Evolutionary conservation across 1,140 invertebrate species (phyloP), one percentile per base, ranked within the genome.

Genomic region (Teleopsis dalmanni): DNA sequence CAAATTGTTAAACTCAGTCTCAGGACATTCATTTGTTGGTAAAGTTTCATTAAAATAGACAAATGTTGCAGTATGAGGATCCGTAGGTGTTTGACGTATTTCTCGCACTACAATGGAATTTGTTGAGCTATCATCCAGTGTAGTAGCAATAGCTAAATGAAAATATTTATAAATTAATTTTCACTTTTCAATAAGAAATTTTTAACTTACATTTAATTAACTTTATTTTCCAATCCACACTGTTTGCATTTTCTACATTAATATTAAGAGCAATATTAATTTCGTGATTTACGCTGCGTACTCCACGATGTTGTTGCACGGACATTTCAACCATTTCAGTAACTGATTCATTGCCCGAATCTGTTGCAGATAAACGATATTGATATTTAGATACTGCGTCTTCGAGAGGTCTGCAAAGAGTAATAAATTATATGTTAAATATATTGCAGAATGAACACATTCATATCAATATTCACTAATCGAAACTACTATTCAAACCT

Each of bases 41-140:
- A 95, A 62, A 16, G 86, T 86, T 52, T 91, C 89, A 60, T 95
- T 95, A 5, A 89, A 89, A 84, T 91, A 95, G 0, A 83, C 79
- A 54, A 89, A 87, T 26, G 80, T 78, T 35, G 79, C 79, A 35
- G 80, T 74, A 36, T 81, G 64, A 1, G 68, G 54, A 48, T 70
- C 63, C 18, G 47, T 57, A 3, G 54, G 22, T 3, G 53, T 56
- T 22, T 56, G 58, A 0, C 58, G 55, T 2, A 71, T 57, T 13
- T 71, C 67, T 0, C 68, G 63, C 10, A 71, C 68, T 33, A 71
- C 57, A 42, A 70, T 25, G 7, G 56, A 54, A 18, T 48, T 47
- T 11, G 53, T 70, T n/a, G 35, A 52, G 9, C 37, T 37, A 49
- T 70, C 67, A 16, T 55, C 59, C 14, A 70, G 37, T 0, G 58